These are phyloP conservation scores for Nesogale talazaci DNA, from an alignment of 2,113 vertebrate species.

Conservation along the genomic window DNA sequence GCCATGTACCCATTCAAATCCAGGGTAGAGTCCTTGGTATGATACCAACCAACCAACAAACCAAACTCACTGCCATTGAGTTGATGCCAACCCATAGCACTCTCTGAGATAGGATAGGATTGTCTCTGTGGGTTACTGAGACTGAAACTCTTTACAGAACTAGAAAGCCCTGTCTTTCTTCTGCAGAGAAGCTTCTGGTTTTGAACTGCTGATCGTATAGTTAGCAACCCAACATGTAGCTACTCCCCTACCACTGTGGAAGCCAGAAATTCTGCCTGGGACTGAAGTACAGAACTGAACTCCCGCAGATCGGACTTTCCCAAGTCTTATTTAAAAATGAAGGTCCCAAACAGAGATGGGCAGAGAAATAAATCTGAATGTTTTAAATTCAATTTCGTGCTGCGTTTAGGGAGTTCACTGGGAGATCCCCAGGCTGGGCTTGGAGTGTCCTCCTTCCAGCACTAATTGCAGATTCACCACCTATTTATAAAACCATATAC, in stretches of 20 bases:
- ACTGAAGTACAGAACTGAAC: constrained; percentile 5
- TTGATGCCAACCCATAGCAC: too few relatives aligned
- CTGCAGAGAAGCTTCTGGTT: too few relatives aligned
- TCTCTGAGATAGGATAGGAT: too few relatives aligned
- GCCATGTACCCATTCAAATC: not conserved
- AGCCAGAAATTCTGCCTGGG: not conserved
- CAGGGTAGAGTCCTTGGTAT: not conserved
- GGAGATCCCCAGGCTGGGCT: not conserved
- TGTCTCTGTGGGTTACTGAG: too few relatives aligned
- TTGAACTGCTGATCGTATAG: too few relatives aligned
- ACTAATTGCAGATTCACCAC: not conserved
- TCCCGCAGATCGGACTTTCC: not conserved
- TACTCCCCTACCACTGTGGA: not conserved
- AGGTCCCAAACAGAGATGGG: not conserved
- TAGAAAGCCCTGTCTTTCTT: too few relatives aligned
- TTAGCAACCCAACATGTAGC: too few relatives aligned
- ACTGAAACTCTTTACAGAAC: too few relatives aligned
- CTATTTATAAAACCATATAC: not conserved
- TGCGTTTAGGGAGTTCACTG: not conserved
- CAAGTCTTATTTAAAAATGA: constrained; percentile 21
- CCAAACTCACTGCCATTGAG: too few relatives aligned
- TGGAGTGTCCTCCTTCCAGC: fast-evolving
- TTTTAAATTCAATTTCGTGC: constrained; percentile 2
- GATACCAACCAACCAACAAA: not conserved
- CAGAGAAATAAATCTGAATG: not conserved